Evolutionary conservation across 2,113 vertebrate genomes (phyloP).

Genomic region (Percopsis transmontana): DNA sequence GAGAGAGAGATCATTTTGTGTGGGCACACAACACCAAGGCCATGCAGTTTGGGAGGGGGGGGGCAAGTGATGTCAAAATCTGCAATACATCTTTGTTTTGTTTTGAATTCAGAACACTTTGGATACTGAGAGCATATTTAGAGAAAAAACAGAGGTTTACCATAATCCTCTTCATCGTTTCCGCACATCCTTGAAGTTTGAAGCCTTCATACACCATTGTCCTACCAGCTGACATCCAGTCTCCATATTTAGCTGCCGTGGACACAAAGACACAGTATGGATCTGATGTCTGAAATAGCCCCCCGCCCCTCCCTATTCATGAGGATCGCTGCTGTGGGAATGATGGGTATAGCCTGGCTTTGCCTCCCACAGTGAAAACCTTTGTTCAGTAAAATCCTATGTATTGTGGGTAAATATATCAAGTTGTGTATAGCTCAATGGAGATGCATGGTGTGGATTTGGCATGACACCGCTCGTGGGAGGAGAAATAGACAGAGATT

Average conservation of each 20-base stretch:
- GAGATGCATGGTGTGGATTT: slow-evolving; percentile 33
- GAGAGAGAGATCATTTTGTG: slow-evolving; percentile 9
- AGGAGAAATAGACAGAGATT: slow-evolving; percentile 24
- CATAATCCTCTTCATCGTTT: slow-evolving; percentile 42
- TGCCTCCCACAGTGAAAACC: slow-evolving; percentile 30
- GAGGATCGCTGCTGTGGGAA: not conserved
- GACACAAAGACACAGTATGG: not conserved
- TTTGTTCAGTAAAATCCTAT: slow-evolving; percentile 24
- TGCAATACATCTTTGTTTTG: slow-evolving; percentile 27
- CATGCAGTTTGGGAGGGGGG: slow-evolving; percentile 21
- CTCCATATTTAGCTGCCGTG: not conserved
- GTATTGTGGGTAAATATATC: slow-evolving; percentile 47
- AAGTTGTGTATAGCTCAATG: slow-evolving; percentile 15
- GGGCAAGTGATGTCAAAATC: slow-evolving; percentile 40
- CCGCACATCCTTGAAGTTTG: not conserved
- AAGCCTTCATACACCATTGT: not conserved
- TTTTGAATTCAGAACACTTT: slow-evolving; percentile 33
- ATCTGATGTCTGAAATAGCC: not conserved
- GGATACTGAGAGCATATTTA: slow-evolving; percentile 23
- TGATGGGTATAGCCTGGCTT: not conserved
- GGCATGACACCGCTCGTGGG: slow-evolving; percentile 28
- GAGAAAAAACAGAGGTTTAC: slow-evolving; percentile 21
- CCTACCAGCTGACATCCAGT: not conserved
- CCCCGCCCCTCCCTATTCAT: not conserved
- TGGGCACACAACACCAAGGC: not conserved